These are phyloP conservation scores for Brachionus asplanchnoidis DNA, from an alignment of 1,140 invertebrate species.

Conservation along the genomic window DNA sequence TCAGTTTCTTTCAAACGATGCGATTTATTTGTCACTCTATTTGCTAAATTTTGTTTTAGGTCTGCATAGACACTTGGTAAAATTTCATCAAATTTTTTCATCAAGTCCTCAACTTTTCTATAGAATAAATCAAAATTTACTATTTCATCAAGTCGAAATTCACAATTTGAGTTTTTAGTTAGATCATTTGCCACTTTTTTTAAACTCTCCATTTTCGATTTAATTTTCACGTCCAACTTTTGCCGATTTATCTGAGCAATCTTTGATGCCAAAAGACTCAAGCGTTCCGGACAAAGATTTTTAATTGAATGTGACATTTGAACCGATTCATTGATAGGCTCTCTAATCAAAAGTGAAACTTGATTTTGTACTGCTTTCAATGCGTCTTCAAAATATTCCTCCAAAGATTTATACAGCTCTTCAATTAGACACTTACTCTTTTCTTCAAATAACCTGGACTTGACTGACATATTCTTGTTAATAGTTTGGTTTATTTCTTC, in stretches of 20 bases:
- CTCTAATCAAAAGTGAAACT: neutral
- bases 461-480: neutral
- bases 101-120: neutral
- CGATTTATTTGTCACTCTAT: neutral
- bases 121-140: neutral
- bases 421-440: neutral
- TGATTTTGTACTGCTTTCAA: neutral
- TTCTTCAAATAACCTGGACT: neutral
- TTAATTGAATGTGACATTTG: neutral
- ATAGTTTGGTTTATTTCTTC: neutral
- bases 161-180: neutral
- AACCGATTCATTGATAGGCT: neutral
- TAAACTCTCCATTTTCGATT: neutral
- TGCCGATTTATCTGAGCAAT: neutral
- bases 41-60: neutral
- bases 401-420: neutral
- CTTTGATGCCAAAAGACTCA: neutral
- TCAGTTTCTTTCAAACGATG: neutral
- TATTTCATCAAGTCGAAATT: neutral
- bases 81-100: conserved; percentile 15
- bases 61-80: neutral
- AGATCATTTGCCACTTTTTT: neutral
- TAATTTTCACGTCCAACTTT: neutral
- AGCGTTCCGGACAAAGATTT: neutral
- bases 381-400: neutral